phyloP scores from a whole-genome alignment of 2,113 vertebrate species.

The Orthonyx spaldingii region DNA sequence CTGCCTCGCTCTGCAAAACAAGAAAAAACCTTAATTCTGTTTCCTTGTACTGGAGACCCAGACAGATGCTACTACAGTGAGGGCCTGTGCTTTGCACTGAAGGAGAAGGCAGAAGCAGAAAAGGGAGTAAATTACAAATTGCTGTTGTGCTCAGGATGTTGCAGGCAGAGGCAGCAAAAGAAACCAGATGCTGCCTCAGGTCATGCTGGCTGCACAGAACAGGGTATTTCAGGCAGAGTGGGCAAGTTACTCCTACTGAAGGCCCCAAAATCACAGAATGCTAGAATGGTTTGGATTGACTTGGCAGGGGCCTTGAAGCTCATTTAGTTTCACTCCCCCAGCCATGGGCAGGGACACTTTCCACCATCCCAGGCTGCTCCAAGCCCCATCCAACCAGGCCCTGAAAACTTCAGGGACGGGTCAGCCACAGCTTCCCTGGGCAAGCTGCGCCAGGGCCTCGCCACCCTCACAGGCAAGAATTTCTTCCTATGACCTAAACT shows the following conservation, averaged over 20 bases:
- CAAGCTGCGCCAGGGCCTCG: background rate
- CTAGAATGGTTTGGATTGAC: background rate
- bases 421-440: background rate
- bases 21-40: background rate
- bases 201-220: fast-evolving
- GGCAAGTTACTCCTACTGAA: background rate
- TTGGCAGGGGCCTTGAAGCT: background rate
- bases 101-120: background rate
- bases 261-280: background rate
- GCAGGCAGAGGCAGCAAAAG: background rate
- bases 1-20: background rate
- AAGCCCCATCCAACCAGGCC: background rate
- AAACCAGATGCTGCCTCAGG: background rate
- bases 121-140: background rate
- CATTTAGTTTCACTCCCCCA: background rate
- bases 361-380: background rate
- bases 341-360: background rate
- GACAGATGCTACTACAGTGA: background rate
- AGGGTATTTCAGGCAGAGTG: background rate
- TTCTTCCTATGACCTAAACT: background rate
- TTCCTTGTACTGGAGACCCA: background rate
- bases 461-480: background rate
- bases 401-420: background rate
- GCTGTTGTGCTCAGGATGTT: background rate
- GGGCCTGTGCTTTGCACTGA: background rate